phyloP scores from a whole-genome alignment of 1,140 invertebrate species.

The Calephelis virginiensis region DNA sequence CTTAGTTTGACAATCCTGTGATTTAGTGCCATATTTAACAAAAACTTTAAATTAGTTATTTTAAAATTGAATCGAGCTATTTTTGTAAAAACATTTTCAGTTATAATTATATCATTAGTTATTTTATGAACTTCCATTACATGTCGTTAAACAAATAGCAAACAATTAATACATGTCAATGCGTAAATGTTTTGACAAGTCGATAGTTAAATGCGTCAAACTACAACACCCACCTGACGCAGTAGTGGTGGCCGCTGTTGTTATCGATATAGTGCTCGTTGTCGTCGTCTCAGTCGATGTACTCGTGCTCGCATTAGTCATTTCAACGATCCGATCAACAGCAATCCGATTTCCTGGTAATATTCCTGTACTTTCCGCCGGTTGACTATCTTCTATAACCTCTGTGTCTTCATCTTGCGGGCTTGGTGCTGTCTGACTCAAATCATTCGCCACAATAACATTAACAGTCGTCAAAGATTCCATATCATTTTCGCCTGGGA shows the following conservation, averaged over 20 bases:
- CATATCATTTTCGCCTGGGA: conserved; percentile 58
- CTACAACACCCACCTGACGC: conserved; percentile 63
- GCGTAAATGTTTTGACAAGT: conserved; percentile 4
- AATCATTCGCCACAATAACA: conserved; percentile 70
- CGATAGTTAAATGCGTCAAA: conserved; percentile 26
- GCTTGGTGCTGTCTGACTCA: conserved; percentile 46
- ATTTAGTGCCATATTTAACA: no score
- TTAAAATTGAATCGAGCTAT: no score
- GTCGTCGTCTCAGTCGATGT: conserved; percentile 43
- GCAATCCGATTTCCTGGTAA: conserved; percentile 59
- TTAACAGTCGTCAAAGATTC: conserved; percentile 73
- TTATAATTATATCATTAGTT: no score
- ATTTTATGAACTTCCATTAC: no score
- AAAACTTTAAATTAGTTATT: no score
- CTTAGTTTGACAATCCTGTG: no score
- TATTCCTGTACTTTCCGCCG: conserved; percentile 47
- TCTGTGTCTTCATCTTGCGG: conserved; percentile 48
- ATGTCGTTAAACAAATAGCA: no score
- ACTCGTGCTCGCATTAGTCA: conserved; percentile 45
- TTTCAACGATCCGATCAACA: conserved; percentile 65
- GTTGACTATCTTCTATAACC: conserved; percentile 30
- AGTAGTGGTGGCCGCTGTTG: conserved; percentile 57
- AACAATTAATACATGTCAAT: no score
- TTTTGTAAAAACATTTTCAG: no score
- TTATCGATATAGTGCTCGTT: conserved; percentile 44